These are phyloP conservation scores for Gorsachius goisagi DNA, from an alignment of 2,113 vertebrate genomes.

Conservation along the genomic window DNA sequence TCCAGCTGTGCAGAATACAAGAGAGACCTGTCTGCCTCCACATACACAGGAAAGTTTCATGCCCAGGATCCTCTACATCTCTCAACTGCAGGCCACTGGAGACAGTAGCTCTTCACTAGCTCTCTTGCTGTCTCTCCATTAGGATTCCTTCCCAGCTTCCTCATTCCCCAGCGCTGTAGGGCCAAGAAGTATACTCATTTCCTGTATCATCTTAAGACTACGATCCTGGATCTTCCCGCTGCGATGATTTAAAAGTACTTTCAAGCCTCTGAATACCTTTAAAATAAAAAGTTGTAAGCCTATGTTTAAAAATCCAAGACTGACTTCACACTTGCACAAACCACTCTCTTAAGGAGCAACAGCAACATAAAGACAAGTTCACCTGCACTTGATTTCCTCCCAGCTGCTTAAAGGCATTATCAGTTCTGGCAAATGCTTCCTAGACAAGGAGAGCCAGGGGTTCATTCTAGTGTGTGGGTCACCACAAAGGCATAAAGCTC, in stretches of 20 bases:
- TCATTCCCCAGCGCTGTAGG: not conserved
- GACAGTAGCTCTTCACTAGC: not conserved
- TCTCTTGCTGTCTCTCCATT: not conserved
- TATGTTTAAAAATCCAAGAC: not conserved
- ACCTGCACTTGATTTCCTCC: not conserved
- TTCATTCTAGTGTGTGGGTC: not conserved
- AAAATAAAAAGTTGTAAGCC: not conserved
- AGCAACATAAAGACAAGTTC: not conserved
- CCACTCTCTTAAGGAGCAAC: not conserved
- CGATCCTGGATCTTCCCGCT: not conserved
- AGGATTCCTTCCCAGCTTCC: not conserved
- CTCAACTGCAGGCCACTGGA: not conserved
- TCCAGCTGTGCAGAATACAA: not conserved
- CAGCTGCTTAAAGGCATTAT: not conserved
- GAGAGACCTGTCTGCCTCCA: not conserved
- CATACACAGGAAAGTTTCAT: not conserved
- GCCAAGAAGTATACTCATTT: not conserved
- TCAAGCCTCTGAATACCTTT: not conserved
- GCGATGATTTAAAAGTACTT: not conserved
- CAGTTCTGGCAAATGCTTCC: not conserved
- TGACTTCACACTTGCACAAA: not conserved
- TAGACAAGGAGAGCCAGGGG: not conserved
- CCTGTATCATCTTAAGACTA: not conserved
- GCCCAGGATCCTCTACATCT: not conserved
- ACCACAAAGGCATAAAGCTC: not conserved